A percentile compares a stretch with the other conserved stretches of the same genome.
Conservation (phyloP, 2,888 invertebrate genomes). For the Gasteruption jaculator region DNA sequence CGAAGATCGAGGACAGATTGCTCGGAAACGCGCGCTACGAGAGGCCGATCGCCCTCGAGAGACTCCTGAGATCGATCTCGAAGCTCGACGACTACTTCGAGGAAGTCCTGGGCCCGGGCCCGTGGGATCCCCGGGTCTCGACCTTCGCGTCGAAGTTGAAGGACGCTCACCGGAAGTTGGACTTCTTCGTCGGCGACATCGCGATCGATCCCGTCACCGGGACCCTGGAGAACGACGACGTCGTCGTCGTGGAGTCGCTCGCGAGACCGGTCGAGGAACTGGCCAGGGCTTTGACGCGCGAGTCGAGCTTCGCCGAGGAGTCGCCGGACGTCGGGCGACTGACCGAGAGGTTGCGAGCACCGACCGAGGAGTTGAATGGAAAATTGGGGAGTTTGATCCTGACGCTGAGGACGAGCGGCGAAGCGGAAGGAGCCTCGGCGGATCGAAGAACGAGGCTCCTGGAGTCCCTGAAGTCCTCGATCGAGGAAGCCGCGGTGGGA, state of each 20-base stretch:
- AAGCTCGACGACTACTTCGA: conserved; percentile 26
- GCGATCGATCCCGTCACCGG: conserved; percentile 32
- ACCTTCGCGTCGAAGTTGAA: conserved; percentile 18
- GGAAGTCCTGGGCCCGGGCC: conserved; percentile 7
- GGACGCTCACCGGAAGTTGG: conserved; percentile 24
- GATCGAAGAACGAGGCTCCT: conserved; percentile 36
- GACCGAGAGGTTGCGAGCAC: conserved; percentile 26
- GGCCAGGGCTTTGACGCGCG: conserved; percentile 23
- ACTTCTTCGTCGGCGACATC: conserved; percentile 29
- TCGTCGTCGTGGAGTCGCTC: conserved; percentile 42
- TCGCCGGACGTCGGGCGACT: conserved; percentile 12
- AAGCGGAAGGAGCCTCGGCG: conserved; percentile 28
- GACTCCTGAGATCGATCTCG: conserved; percentile 33
- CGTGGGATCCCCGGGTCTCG: conserved; percentile 8
- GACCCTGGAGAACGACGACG: conserved; percentile 41
- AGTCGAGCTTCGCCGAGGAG: conserved; percentile 16
- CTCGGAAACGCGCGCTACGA: conserved; percentile 31
- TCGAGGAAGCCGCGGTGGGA: conserved; percentile 28
- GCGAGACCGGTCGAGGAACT: conserved; percentile 39
- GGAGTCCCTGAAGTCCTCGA: conserved; percentile 31
- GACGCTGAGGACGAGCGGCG: conserved; percentile 41
- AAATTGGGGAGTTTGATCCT: conserved; percentile 36
- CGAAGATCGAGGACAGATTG: conserved; percentile 40
- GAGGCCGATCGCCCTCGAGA: conserved; percentile 39
- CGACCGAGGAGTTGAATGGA: conserved; percentile 35